Evolutionary conservation across 2,888 invertebrate genomes (phyloP).

Genomic region (Drosophila phalerata): DNA sequence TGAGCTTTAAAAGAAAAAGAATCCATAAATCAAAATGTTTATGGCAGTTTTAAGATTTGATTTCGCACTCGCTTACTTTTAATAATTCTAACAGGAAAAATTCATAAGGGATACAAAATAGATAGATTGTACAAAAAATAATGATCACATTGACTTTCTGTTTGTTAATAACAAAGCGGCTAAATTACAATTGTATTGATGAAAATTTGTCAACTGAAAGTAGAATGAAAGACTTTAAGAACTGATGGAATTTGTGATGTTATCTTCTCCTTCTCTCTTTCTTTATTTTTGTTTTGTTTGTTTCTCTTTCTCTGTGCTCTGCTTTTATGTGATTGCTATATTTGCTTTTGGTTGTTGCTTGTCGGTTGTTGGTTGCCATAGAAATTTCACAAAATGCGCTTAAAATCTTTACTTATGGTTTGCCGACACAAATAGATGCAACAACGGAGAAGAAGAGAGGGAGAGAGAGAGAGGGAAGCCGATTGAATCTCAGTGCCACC

Average conservation of each 20-base stretch:
- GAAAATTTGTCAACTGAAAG: slow-evolving; percentile 28
- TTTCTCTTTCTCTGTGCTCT: slow-evolving; percentile 9
- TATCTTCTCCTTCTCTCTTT: slow-evolving; percentile 11
- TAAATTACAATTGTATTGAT: slow-evolving; percentile 7
- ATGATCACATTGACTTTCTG: too few species aligned
- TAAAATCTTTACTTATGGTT: slow-evolving; percentile 79
- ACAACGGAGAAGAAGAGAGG: neutral
- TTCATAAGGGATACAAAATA: too few species aligned
- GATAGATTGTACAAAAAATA: too few species aligned
- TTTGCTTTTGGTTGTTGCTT: slow-evolving; percentile 34
- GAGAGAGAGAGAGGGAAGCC: neutral
- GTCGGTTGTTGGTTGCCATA: slow-evolving; percentile 30
- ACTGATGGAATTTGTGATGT: slow-evolving; percentile 36
- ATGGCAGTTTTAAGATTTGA: too few species aligned
- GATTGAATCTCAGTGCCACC: slow-evolving; percentile 35
- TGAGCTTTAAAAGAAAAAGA: neutral
- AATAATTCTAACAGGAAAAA: too few species aligned
- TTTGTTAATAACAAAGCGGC: slow-evolving; percentile 34
- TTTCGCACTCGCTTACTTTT: too few species aligned
- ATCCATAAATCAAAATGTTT: too few species aligned
- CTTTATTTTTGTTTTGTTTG: neutral
- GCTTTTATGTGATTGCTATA: slow-evolving; percentile 31
- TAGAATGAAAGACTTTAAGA: slow-evolving; percentile 19
- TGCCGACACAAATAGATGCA: slow-evolving; percentile 40
- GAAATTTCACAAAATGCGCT: slow-evolving; percentile 69